These are phyloP conservation scores for Acleris literana DNA, from an alignment of 2,888 invertebrate genomes.

Conservation along the genomic window DNA sequence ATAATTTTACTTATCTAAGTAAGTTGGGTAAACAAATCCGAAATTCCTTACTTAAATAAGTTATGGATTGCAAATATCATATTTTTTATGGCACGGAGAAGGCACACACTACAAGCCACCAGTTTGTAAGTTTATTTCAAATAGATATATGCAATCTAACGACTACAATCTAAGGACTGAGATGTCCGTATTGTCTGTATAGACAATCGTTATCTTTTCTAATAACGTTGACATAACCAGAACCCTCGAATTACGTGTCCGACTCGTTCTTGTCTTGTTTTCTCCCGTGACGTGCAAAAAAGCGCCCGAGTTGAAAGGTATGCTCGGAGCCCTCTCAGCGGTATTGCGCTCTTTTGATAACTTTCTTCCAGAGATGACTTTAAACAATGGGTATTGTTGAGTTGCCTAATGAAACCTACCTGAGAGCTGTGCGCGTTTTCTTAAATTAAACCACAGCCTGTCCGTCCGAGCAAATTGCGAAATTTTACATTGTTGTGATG, in stretches of 20 bases:
- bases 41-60: too few relatives aligned
- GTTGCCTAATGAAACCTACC: slow-evolving; percentile 36
- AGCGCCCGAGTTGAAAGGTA: slow-evolving; percentile 3
- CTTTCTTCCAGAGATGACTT: slow-evolving; percentile 40
- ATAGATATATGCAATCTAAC: too few relatives aligned
- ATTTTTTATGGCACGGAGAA: too few relatives aligned
- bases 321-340: slow-evolving; percentile 18
- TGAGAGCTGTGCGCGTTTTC: slow-evolving; percentile 13
- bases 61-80: too few relatives aligned
- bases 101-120: too few relatives aligned
- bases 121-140: too few relatives aligned
- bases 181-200: too few relatives aligned
- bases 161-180: too few relatives aligned
- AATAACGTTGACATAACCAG: background rate
- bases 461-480: slow-evolving; percentile 22
- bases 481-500: slow-evolving; percentile 15
- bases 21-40: too few relatives aligned
- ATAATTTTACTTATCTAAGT: too few relatives aligned
- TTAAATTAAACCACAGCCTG: slow-evolving; percentile 10
- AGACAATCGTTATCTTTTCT: too few relatives aligned
- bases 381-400: slow-evolving; percentile 52
- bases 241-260: background rate
- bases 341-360: slow-evolving; percentile 46
- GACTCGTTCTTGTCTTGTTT: background rate
- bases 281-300: background rate